Conservation (phyloP, 2,888 invertebrate species). For the Nezara viridula region DNA sequence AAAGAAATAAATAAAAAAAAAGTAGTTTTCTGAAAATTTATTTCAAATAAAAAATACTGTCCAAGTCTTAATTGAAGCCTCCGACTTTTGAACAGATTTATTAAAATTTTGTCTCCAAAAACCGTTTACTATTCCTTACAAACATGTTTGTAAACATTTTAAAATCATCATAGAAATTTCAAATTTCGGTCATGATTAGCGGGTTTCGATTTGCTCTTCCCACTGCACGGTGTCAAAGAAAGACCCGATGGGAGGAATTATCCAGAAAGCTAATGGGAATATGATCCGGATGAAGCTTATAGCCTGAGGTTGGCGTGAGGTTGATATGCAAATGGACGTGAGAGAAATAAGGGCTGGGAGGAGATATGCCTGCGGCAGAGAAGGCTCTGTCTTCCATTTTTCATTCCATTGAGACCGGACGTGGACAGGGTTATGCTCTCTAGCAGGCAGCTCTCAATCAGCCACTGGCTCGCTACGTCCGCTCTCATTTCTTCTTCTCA, state of each 20-base stretch:
- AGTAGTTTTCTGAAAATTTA: too few relatives aligned
- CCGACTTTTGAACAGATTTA: too few relatives aligned
- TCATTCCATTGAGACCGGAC: conserved; percentile 32
- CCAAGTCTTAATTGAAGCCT: too few relatives aligned
- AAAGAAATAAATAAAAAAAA: too few relatives aligned
- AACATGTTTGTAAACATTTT: too few relatives aligned
- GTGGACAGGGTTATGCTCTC: conserved; percentile 42
- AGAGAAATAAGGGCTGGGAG: neutral
- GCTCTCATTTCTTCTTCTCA: neutral
- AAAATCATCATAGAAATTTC: too few relatives aligned
- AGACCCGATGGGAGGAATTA: neutral
- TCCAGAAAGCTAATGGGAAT: neutral
- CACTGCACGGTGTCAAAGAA: neutral
- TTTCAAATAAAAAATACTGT: too few relatives aligned
- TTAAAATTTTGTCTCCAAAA: too few relatives aligned
- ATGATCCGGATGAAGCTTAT: neutral
- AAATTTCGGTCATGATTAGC: too few relatives aligned
- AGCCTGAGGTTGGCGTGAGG: neutral
- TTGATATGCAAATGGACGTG: neutral
- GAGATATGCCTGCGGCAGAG: neutral
- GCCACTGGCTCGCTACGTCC: neutral
- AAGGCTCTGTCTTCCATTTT: neutral
- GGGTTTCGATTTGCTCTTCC: too few relatives aligned
- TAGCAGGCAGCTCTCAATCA: neutral
- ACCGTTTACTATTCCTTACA: too few relatives aligned